Percentiles rank a stretch among this genome's conserved stretches.
Evolutionary conservation across 2,797 vertebrate genomes (phyloP).

Genomic region (Odontamblyopus rebecca): DNA sequence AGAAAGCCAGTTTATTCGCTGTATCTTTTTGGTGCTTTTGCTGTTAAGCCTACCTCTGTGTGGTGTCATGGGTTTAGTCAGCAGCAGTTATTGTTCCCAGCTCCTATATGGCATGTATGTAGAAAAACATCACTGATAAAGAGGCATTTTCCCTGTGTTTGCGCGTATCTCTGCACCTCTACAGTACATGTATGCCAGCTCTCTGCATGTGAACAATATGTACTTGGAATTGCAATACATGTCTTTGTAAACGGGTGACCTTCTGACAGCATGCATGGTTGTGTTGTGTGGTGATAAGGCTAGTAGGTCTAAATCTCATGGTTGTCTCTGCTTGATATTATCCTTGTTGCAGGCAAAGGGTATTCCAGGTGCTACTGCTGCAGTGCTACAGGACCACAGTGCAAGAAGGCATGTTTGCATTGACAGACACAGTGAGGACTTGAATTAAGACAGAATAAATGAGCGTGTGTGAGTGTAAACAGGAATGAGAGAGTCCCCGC

Average conservation of each 20-base stretch:
- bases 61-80: background rate
- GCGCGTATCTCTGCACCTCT: background rate
- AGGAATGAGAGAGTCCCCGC: slow-evolving; percentile 52
- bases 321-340: slow-evolving; percentile 17
- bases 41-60: background rate
- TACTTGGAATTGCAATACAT: background rate
- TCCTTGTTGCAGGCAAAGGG: slow-evolving; percentile 16
- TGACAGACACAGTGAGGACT: slow-evolving; percentile 25
- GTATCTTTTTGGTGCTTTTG: background rate
- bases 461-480: slow-evolving; percentile 52
- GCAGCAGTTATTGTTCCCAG: background rate
- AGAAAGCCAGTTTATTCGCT: background rate
- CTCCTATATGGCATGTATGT: background rate
- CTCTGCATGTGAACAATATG: background rate
- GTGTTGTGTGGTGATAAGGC: slow-evolving; percentile 27
- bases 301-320: slow-evolving; percentile 12
- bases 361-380: slow-evolving; percentile 51
- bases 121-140: background rate
- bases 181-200: background rate
- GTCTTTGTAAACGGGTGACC: slow-evolving; percentile 33
- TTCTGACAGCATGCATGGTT: slow-evolving; percentile 17
- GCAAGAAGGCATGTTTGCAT: slow-evolving; percentile 35
- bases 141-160: background rate
- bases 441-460: slow-evolving; percentile 57
- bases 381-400: slow-evolving; percentile 45